Evolutionary conservation across 2,113 vertebrate genomes (phyloP).

Genomic region (Gobiocypris rarus): DNA sequence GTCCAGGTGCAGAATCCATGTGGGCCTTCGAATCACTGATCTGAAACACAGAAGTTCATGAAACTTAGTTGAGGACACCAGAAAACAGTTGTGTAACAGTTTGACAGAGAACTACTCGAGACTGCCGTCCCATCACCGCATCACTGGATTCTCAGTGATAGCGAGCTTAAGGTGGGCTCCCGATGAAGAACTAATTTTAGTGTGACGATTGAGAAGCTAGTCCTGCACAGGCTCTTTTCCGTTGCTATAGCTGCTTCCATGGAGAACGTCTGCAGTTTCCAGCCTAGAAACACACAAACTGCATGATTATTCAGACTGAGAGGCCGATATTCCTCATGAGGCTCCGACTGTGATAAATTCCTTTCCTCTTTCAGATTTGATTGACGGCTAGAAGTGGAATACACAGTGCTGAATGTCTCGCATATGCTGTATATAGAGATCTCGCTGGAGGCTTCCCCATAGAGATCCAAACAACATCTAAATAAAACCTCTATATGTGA

Average conservation of each 20-base stretch:
- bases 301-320: conserved; percentile 18
- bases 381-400: conserved; percentile 21
- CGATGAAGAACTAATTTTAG: neutral
- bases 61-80: neutral
- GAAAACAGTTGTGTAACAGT: neutral
- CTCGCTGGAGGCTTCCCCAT: conserved; percentile 4
- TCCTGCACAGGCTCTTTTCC: neutral
- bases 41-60: conserved; percentile 9
- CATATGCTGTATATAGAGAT: conserved; percentile 26
- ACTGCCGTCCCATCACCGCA: neutral
- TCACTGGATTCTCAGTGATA: neutral
- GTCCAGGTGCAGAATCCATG: neutral
- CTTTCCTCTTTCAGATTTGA: conserved; percentile 25
- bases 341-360: conserved; percentile 1
- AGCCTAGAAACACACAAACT: conserved; percentile 16
- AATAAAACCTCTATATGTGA: conserved; percentile 35
- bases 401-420: conserved; percentile 15
- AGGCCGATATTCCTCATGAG: conserved; percentile 15
- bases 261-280: neutral
- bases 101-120: neutral
- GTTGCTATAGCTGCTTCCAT: neutral
- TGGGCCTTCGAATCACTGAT: neutral
- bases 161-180: neutral
- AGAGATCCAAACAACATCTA: conserved; percentile 19
- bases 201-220: neutral